A percentile compares a stretch with the other conserved stretches of the same genome.
These are phyloP conservation scores for Seira musarum DNA, from an alignment of 2,888 invertebrate species.

Conservation along the genomic window DNA sequence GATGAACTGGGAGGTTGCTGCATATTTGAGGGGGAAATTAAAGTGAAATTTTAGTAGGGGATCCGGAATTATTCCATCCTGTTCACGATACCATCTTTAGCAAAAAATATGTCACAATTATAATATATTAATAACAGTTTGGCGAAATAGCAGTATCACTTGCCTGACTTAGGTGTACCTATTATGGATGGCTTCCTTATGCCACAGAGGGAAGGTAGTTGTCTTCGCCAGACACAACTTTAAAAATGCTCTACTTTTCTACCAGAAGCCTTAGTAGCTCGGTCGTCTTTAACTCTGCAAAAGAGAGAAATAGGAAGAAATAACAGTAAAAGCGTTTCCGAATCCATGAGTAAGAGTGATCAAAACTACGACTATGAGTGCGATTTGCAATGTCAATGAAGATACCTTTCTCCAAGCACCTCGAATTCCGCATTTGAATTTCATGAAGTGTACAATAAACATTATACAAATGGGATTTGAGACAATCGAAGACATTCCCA, in stretches of 20 bases:
- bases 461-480: constrained; percentile 6
- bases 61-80: constrained; percentile 66
- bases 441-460: constrained; percentile 40
- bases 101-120: background rate
- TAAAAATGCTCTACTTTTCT: constrained; percentile 80
- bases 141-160: background rate
- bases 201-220: constrained; percentile 85
- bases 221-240: constrained; percentile 81
- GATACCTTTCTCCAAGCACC: background rate
- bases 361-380: constrained; percentile 17
- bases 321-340: background rate
- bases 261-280: constrained; percentile 83
- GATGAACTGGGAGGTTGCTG: no score
- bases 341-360: background rate
- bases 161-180: constrained; percentile 79
- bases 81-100: constrained; percentile 60
- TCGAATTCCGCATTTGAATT: constrained; percentile 42
- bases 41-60: constrained; percentile 31
- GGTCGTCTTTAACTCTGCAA: constrained; percentile 82
- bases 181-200: constrained; percentile 86
- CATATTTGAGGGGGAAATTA: constrained; percentile 39
- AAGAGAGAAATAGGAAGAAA: constrained; percentile 11
- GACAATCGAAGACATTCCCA: background rate
- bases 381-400: background rate
- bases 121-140: constrained; percentile 2